Percentiles rank a stretch among this genome's conserved stretches.
phyloP scores from a whole-genome alignment of 2,888 invertebrate species.

The Pandemis corylana region DNA sequence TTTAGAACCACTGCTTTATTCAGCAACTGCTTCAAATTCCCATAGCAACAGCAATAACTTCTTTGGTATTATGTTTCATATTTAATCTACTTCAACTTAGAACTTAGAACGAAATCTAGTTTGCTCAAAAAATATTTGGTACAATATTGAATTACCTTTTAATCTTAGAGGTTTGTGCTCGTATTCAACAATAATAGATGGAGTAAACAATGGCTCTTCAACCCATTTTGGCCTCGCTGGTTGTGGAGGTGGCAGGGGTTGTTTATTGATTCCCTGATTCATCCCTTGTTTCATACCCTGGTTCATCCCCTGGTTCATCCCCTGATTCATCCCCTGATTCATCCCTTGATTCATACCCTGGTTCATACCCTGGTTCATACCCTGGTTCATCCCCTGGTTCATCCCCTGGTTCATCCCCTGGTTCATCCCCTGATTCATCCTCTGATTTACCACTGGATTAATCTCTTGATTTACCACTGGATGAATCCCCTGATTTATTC shows the following conservation, averaged over 20 bases:
- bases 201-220: slow-evolving; percentile 79
- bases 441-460: background rate
- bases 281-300: background rate
- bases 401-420: background rate
- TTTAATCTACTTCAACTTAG: background rate
- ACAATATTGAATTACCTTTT: slow-evolving; percentile 74
- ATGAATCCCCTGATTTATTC: slow-evolving; percentile 3
- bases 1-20: background rate
- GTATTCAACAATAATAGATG: slow-evolving; percentile 89
- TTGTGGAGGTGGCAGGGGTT: slow-evolving; percentile 43
- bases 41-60: slow-evolving; percentile 29
- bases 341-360: background rate
- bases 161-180: slow-evolving; percentile 86
- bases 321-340: background rate
- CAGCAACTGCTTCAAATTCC: background rate
- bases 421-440: background rate
- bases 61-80: slow-evolving; percentile 5
- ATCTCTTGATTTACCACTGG: slow-evolving; percentile 2
- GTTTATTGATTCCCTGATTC: slow-evolving; percentile 10
- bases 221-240: slow-evolving; percentile 62
- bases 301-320: background rate
- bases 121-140: slow-evolving; percentile 28
- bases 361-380: background rate
- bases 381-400: background rate
- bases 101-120: background rate